phyloP scores from a whole-genome alignment of 1,140 invertebrate species.

The Trinorchestia longiramus region DNA sequence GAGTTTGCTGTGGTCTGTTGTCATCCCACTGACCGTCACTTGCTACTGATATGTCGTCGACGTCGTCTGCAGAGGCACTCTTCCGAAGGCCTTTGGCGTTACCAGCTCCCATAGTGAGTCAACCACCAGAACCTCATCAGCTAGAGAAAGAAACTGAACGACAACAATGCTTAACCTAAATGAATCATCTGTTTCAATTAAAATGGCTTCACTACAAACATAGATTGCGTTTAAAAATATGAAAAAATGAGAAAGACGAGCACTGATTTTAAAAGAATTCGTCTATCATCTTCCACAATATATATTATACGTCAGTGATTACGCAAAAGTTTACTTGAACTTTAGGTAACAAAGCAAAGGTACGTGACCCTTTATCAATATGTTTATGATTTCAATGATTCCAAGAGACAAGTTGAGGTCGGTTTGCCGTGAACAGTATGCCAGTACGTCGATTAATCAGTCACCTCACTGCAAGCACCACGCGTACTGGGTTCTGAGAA shows the following conservation, averaged over 20 bases:
- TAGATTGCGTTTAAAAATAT: background rate
- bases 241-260: background rate
- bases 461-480: background rate
- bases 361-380: background rate
- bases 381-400: background rate
- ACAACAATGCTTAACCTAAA: background rate
- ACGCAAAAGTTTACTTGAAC: background rate
- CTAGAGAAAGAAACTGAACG: background rate
- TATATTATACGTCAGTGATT: background rate
- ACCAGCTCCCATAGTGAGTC: background rate
- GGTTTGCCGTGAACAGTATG: background rate
- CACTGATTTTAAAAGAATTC: background rate
- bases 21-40: constrained; percentile 31
- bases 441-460: background rate
- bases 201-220: background rate
- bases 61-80: constrained; percentile 34
- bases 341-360: background rate
- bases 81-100: constrained; percentile 37
- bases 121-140: background rate
- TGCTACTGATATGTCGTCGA: background rate
- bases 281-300: background rate
- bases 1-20: background rate
- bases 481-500: background rate
- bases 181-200: background rate
- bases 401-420: background rate